Evolutionary conservation across 1,140 invertebrate species (phyloP), one percentile per base, ranked within the genome.

Genomic region (Drosophila ficusphila): DNA sequence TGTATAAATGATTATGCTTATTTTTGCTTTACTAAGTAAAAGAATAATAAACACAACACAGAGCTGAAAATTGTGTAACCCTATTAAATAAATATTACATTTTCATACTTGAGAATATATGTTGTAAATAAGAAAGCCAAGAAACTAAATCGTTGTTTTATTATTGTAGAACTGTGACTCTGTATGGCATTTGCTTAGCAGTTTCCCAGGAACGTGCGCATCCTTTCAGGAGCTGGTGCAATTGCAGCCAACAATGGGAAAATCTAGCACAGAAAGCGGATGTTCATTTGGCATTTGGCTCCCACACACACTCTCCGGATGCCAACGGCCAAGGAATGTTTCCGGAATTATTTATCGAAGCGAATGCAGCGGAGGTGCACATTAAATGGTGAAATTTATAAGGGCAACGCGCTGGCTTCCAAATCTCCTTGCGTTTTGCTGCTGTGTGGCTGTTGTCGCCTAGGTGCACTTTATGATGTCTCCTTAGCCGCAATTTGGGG

Each of bases 391-490:
- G 49, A 76, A 79, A 75, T 71, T 49, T 56, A 58, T 65, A 53
- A 76, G 67, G 58, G 31, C 74, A 41, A 53, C 39, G 71, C 78
- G 61, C 62, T 58, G 62, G 69, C 58, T 73, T 34, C 41, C 44
- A 56, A 76, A 76, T 76, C 60, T 79, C 48, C 41, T 46, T 56
- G 69, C 64, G 67, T 74, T 82, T 48, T 36, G 61, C 31, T 62
- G 47, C 53, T 72, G 33, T 33, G 31, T 51, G 51, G 29, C 38
- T 19, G 57, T 34, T 61, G 60, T 67, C 53, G 74, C 46, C 44
- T 48, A 79, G 57, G 79, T 76, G 60, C 44, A 83, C 58, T 78
- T 72, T 86, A 83, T 86, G 81, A 81, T 62, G 79, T 39, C 41
- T 47, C 18, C 33, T 41, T 31, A 56, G 27, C 33, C 47, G 18